These are phyloP conservation scores for Listronotus bonariensis DNA, from an alignment of 1,140 invertebrate species.

Conservation along the genomic window DNA sequence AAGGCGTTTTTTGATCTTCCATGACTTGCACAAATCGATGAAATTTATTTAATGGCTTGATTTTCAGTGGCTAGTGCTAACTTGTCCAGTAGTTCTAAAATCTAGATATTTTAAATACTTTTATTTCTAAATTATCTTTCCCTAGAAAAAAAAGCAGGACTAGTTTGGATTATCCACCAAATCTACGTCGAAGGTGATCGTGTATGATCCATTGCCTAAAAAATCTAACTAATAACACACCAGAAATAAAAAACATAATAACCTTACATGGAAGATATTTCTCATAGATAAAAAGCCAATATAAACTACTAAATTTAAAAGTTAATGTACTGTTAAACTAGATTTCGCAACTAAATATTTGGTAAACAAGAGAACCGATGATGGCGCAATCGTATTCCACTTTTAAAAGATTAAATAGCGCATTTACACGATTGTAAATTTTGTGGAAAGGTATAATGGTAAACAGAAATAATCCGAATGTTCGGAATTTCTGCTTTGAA, in stretches of 20 bases:
- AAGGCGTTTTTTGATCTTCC: constrained; percentile 21
- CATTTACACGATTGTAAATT: constrained; percentile 29
- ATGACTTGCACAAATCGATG: constrained; percentile 30
- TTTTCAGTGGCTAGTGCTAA: background rate
- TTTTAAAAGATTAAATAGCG: constrained; percentile 11
- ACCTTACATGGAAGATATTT: constrained; percentile 22
- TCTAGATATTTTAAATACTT: too few species aligned
- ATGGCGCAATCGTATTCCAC: constrained; percentile 5
- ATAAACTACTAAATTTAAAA: background rate
- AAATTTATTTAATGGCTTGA: constrained; percentile 9
- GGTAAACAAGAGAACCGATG: too few species aligned
- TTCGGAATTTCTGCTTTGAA: constrained; percentile 27
- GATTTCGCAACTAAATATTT: too few species aligned
- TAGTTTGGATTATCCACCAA: background rate
- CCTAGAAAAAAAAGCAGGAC: background rate
- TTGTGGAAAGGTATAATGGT: constrained; percentile 10
- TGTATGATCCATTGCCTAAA: background rate
- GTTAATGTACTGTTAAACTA: too few species aligned
- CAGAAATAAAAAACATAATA: constrained; percentile 10
- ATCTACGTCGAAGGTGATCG: background rate
- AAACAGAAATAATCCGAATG: constrained; percentile 27
- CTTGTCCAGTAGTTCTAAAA: constrained; percentile 4
- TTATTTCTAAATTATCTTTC: too few species aligned
- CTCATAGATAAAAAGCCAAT: constrained; percentile 8
- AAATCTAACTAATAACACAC: constrained; percentile 11